These are phyloP conservation scores for Lingula anatina DNA, from an alignment of 2,888 invertebrate genomes.

Conservation along the genomic window DNA sequence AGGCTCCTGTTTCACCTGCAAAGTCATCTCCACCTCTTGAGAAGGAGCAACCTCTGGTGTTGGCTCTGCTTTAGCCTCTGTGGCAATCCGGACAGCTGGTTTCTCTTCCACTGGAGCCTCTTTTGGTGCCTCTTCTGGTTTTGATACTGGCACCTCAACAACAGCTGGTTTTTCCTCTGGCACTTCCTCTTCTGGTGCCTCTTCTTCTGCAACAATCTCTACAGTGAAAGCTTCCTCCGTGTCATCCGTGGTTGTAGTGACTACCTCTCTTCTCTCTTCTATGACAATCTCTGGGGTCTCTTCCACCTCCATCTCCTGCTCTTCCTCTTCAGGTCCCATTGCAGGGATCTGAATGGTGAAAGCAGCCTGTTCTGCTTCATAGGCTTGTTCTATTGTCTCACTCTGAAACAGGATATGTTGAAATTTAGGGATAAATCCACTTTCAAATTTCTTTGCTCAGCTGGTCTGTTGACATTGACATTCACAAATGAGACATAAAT, in stretches of 20 bases:
- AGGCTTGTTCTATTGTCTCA: too few species aligned
- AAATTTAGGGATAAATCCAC: too few species aligned
- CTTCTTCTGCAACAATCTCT: slow-evolving; percentile 7
- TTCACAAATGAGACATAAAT: too few species aligned
- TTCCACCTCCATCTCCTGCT: background rate
- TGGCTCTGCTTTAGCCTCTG: slow-evolving; percentile 6
- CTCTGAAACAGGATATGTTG: too few species aligned
- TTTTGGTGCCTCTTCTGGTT: slow-evolving; percentile 14
- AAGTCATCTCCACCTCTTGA: slow-evolving; percentile 7
- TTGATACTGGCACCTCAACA: slow-evolving; percentile 9
- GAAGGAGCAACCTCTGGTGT: slow-evolving; percentile 9
- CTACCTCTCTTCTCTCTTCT: slow-evolving; percentile 1
- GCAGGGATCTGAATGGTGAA: background rate
- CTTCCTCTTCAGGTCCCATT: background rate
- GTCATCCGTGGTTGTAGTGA: background rate
- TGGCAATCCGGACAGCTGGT: background rate
- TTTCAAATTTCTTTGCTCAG: too few species aligned
- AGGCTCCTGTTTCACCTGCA: slow-evolving; percentile 5
- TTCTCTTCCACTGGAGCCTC: slow-evolving; percentile 3
- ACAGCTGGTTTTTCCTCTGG: slow-evolving; percentile 21
- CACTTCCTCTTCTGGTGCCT: slow-evolving; percentile 19
- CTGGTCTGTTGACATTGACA: too few species aligned
- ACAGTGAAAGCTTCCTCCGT: background rate
- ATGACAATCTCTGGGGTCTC: background rate
- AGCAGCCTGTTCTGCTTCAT: slow-evolving; percentile 1